Conservation (phyloP, 2,888 invertebrate genomes). For the Sminthurides aquaticus region DNA sequence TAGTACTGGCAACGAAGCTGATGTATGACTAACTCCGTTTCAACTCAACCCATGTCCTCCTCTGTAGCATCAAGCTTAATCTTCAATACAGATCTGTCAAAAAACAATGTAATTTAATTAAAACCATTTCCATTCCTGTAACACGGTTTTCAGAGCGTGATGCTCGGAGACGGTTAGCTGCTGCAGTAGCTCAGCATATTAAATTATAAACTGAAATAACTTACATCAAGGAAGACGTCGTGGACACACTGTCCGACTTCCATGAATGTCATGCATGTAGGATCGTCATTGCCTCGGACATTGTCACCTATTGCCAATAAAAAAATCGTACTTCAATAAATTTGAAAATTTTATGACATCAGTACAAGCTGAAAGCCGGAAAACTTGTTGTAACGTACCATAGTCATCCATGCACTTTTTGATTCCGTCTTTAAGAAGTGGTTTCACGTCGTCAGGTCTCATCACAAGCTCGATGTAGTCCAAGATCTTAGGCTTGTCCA, state of each 20-base stretch:
- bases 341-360: neutral
- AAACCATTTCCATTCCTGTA: neutral
- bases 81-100: conserved; percentile 23
- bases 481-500: conserved; percentile 34
- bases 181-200: neutral
- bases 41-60: too few species aligned
- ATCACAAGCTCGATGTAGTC: conserved; percentile 34
- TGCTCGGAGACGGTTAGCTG: too few species aligned
- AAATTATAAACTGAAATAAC: conserved; percentile 5
- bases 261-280: conserved; percentile 37
- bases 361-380: neutral
- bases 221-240: conserved; percentile 39
- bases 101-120: neutral
- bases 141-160: neutral
- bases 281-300: conserved; percentile 33
- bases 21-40: too few species aligned
- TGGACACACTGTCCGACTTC: conserved; percentile 40
- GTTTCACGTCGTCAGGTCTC: conserved; percentile 36
- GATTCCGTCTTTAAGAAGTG: conserved; percentile 32
- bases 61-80: too few species aligned
- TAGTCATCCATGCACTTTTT: conserved; percentile 39
- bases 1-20: too few species aligned
- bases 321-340: neutral
- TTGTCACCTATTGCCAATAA: conserved; percentile 30
- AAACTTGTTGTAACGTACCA: conserved; percentile 16